A percentile compares a stretch with the other conserved stretches of the same genome.
These are phyloP conservation scores for Lasiommata megera DNA, from an alignment of 2,888 invertebrate genomes.

Conservation along the genomic window DNA sequence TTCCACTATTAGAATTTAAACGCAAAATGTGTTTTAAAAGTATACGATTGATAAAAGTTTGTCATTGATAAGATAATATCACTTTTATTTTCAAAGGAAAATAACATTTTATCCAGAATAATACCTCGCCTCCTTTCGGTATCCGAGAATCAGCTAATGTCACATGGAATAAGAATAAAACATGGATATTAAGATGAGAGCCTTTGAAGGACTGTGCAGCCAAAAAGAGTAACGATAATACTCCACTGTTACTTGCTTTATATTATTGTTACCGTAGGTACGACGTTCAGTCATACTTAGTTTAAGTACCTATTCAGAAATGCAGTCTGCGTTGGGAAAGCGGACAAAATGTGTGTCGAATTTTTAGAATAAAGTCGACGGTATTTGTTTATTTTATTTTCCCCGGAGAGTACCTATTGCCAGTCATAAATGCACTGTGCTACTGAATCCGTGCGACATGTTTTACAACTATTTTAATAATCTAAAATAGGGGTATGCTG, in stretches of 20 bases:
- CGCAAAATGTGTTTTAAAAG: no score
- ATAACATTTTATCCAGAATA: slow-evolving; percentile 19
- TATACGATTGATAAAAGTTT: no score
- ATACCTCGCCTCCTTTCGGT: slow-evolving; percentile 39
- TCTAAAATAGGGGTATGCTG: no score
- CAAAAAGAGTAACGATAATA: slow-evolving; percentile 66
- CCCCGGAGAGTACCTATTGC: neutral
- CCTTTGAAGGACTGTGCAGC: slow-evolving; percentile 67
- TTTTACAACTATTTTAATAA: no score
- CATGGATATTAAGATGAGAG: slow-evolving; percentile 76
- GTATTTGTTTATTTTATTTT: slow-evolving; percentile 8
- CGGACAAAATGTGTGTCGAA: slow-evolving; percentile 13
- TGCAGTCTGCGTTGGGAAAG: slow-evolving; percentile 23
- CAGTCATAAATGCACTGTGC: neutral
- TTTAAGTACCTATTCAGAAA: slow-evolving; percentile 25
- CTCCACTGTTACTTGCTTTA: slow-evolving; percentile 46
- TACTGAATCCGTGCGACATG: no score
- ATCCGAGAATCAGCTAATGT: slow-evolving; percentile 59
- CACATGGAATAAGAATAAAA: slow-evolving; percentile 76
- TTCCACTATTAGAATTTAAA: no score
- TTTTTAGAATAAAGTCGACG: slow-evolving; percentile 19
- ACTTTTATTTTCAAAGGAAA: neutral
- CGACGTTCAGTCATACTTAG: slow-evolving; percentile 29
- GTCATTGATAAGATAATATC: neutral
- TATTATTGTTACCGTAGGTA: slow-evolving; percentile 32